Evolutionary conservation across 2,797 vertebrate genomes (phyloP).

Genomic region (Sarcoramphus papa): DNA sequence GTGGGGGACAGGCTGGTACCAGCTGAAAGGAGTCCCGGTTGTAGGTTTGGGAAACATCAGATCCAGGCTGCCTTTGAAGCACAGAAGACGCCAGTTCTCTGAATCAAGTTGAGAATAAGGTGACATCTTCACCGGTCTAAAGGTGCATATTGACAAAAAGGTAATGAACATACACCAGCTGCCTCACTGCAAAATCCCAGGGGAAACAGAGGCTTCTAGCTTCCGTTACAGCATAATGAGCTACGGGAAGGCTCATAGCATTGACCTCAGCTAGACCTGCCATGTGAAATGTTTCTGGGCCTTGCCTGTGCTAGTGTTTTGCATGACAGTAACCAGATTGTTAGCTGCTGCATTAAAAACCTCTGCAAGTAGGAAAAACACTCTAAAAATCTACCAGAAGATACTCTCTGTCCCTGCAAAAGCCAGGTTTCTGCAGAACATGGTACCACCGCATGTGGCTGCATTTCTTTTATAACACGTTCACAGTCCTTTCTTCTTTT

Average conservation of each 20-base stretch:
- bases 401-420: background rate
- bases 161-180: background rate
- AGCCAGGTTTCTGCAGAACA: background rate
- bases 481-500: background rate
- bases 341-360: background rate
- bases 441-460: accelerated
- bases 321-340: background rate
- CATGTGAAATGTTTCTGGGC: background rate
- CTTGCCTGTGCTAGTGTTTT: background rate
- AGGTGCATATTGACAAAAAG: background rate
- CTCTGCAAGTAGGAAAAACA: background rate
- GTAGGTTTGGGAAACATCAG: background rate
- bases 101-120: background rate
- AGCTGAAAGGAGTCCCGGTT: background rate
- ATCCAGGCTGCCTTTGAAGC: background rate
- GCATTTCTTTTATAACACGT: background rate
- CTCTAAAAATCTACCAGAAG: background rate
- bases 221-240: background rate
- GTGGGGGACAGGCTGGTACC: background rate
- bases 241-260: background rate
- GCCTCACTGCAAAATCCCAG: background rate
- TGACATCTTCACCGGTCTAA: background rate
- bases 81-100: background rate
- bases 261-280: background rate
- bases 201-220: background rate